These are phyloP conservation scores for Aphodius granarius DNA, from an alignment of 2,888 invertebrate species.

Conservation along the genomic window DNA sequence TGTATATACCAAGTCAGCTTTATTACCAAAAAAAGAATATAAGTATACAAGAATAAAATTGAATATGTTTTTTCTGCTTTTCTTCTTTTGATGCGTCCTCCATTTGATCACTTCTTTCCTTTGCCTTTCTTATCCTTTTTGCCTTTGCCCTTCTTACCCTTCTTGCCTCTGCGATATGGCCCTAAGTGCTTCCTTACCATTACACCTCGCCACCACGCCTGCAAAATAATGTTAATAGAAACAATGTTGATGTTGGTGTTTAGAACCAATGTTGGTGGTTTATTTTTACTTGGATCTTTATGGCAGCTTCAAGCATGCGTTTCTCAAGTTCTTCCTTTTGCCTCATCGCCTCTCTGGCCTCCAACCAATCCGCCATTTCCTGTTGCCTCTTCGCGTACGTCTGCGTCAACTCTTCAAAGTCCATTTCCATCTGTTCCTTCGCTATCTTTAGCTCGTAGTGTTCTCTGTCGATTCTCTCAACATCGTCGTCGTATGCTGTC, in stretches of 20 bases:
- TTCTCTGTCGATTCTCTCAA: conserved; percentile 45
- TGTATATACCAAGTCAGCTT: conserved; percentile 7
- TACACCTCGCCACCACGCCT: conserved; percentile 73
- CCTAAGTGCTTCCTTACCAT: conserved; percentile 74
- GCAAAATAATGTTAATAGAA: background rate
- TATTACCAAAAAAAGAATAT: conserved; percentile 14
- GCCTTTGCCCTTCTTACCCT: conserved; percentile 46
- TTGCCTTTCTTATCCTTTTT: conserved; percentile 35
- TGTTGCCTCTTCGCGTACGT: conserved; percentile 48
- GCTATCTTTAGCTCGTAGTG: conserved; percentile 47
- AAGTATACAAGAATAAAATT: conserved; percentile 8
- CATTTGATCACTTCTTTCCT: conserved; percentile 25
- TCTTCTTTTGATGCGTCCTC: conserved; percentile 28
- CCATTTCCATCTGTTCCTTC: conserved; percentile 46
- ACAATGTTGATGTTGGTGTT: background rate
- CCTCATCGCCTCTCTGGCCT: conserved; percentile 50
- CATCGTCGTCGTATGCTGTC: conserved; percentile 47
- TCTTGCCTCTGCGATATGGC: conserved; percentile 58
- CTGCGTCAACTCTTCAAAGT: conserved; percentile 44
- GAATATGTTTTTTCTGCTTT: conserved; percentile 31
- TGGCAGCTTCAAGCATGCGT: conserved; percentile 54
- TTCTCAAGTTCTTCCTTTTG: conserved; percentile 49
- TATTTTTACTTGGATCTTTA: conserved; percentile 57
- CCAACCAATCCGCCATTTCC: conserved; percentile 53
- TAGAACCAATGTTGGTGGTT: too few species aligned